A percentile compares a stretch with the other conserved stretches of the same genome.
Evolutionary conservation across 1,140 invertebrate species (phyloP).

Genomic region (Paramacrobiotus metropolitanus): DNA sequence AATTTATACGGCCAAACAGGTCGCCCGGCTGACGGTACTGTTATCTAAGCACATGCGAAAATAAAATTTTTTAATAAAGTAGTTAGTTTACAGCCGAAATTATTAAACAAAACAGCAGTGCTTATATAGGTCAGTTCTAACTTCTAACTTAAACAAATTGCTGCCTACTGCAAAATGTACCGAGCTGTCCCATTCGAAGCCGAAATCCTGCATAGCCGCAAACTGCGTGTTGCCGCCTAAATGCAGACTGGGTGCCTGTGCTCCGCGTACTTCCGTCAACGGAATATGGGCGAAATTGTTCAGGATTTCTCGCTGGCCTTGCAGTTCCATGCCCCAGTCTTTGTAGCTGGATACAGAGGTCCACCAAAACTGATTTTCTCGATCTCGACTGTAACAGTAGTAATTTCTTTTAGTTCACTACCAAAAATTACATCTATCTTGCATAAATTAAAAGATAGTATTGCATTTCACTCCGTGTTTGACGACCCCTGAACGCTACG

Average conservation of each 20-base stretch:
- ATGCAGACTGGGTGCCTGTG: constrained; percentile 66
- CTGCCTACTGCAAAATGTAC: constrained; percentile 16
- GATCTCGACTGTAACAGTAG: constrained; percentile 37
- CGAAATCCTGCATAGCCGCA: constrained; percentile 60
- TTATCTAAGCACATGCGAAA: constrained; percentile 56
- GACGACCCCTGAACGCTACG: too few species aligned
- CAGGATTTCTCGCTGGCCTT: constrained; percentile 68
- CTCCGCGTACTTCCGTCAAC: constrained; percentile 52
- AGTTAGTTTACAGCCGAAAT: too few species aligned
- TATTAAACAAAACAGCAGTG: background rate
- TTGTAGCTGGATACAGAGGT: constrained; percentile 55
- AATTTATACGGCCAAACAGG: constrained; percentile 86
- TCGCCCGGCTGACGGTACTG: constrained; percentile 47
- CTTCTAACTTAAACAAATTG: too few species aligned
- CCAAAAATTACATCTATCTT: too few species aligned
- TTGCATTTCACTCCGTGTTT: too few species aligned
- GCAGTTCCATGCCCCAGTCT: constrained; percentile 75
- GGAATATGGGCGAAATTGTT: constrained; percentile 56
- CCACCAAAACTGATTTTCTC: constrained; percentile 68
- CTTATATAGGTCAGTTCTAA: constrained; percentile 12
- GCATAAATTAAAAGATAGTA: too few species aligned
- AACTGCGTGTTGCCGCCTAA: constrained; percentile 72
- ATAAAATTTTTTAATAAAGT: too few species aligned
- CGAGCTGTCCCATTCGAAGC: constrained; percentile 32
- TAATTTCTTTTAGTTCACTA: too few species aligned